phyloP scores from a whole-genome alignment of 2,113 vertebrate genomes.

The Poeciliopsis prolifica region DNA sequence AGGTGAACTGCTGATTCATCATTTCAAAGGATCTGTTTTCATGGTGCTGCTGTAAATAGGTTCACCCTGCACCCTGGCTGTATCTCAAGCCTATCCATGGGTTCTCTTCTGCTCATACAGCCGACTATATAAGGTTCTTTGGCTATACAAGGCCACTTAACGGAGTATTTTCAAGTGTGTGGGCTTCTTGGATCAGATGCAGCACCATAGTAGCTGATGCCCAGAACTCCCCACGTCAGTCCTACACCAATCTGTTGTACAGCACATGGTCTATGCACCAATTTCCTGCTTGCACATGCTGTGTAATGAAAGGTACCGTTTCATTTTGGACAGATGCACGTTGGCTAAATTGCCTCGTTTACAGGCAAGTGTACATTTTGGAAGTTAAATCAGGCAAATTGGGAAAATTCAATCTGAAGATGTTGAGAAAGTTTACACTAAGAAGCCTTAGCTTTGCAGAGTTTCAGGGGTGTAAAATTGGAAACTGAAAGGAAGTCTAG shows the following conservation, averaged over 20 bases:
- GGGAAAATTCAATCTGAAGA: background rate
- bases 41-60: constrained; percentile 75
- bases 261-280: constrained; percentile 40
- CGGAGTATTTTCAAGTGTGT: constrained; percentile 45
- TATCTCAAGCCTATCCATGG: constrained; percentile 51
- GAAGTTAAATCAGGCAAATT: constrained; percentile 6
- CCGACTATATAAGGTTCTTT: constrained; percentile 47
- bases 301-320: constrained; percentile 23
- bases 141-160: constrained; percentile 40
- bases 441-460: background rate
- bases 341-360: background rate
- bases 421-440: background rate
- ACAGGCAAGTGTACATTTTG: background rate
- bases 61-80: constrained; percentile 47
- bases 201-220: constrained; percentile 41
- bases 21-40: constrained; percentile 73
- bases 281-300: constrained; percentile 24
- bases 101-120: constrained; percentile 51
- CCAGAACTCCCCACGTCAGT: constrained; percentile 61
- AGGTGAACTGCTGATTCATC: constrained; percentile 63
- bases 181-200: constrained; percentile 62
- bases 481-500: background rate
- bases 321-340: constrained; percentile 1
- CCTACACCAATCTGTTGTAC: constrained; percentile 71
- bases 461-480: background rate